These are phyloP conservation scores for Cantharis lateralis DNA, from an alignment of 2,888 invertebrate genomes.

Conservation along the genomic window DNA sequence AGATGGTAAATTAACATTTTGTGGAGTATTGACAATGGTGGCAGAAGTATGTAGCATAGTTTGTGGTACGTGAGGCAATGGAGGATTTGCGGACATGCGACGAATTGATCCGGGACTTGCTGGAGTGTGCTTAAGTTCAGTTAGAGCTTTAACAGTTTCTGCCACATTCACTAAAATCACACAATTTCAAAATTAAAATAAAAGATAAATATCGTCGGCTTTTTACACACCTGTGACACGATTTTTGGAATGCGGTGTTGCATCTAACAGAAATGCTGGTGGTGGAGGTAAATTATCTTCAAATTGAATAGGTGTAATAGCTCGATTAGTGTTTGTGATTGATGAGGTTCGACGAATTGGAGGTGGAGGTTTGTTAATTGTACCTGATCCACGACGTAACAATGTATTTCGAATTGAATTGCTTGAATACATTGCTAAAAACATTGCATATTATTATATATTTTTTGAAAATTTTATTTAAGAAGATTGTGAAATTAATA, in stretches of 20 bases:
- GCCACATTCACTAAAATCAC: slow-evolving; percentile 69
- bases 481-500: neutral
- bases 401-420: slow-evolving; percentile 54
- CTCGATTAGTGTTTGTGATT: slow-evolving; percentile 56
- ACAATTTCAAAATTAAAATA: neutral
- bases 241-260: slow-evolving; percentile 32
- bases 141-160: slow-evolving; percentile 84
- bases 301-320: slow-evolving; percentile 53
- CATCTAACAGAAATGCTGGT: slow-evolving; percentile 75
- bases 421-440: slow-evolving; percentile 44
- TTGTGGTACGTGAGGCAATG: slow-evolving; percentile 42
- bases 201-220: neutral
- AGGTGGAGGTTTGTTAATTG: slow-evolving; percentile 74
- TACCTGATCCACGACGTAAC: slow-evolving; percentile 65
- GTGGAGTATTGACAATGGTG: slow-evolving; percentile 14
- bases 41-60: slow-evolving; percentile 26
- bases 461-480: neutral
- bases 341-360: slow-evolving; percentile 82
- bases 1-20: slow-evolving; percentile 1
- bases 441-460: neutral
- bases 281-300: slow-evolving; percentile 71
- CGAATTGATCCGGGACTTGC: slow-evolving; percentile 80
- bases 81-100: slow-evolving; percentile 54
- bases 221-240: slow-evolving; percentile 16
- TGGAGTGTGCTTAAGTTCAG: slow-evolving; percentile 83